phyloP scores from a whole-genome alignment of 2,797 vertebrate species.

The Gadopsis marmoratus region DNA sequence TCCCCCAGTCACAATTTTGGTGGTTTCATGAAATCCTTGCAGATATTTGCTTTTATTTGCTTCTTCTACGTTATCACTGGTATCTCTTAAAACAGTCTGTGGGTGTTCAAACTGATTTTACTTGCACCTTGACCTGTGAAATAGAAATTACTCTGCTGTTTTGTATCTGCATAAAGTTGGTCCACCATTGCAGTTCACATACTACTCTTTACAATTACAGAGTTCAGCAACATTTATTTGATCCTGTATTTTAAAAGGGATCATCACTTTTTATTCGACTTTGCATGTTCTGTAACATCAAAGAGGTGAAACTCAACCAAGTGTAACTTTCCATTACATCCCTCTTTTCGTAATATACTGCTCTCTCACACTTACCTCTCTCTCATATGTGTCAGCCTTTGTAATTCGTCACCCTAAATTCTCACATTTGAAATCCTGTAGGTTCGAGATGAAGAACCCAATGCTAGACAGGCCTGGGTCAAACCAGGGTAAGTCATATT shows the following conservation, averaged over 20 bases:
- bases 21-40: slow-evolving; percentile 13
- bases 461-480: slow-evolving; percentile 89
- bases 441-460: slow-evolving; percentile 90
- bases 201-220: slow-evolving; percentile 12
- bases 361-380: no score
- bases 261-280: slow-evolving; percentile 23
- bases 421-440: slow-evolving; percentile 71
- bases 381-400: slow-evolving; percentile 13
- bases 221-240: slow-evolving; percentile 12
- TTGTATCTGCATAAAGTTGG: slow-evolving; percentile 26
- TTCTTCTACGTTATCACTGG: background rate
- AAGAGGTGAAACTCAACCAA: slow-evolving; percentile 84
- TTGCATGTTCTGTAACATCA: slow-evolving; percentile 56
- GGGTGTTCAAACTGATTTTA: background rate
- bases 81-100: background rate
- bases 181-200: slow-evolving; percentile 18
- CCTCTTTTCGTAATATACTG: slow-evolving; percentile 7
- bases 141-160: slow-evolving; percentile 5
- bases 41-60: slow-evolving; percentile 9
- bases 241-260: background rate
- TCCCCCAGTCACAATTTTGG: background rate
- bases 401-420: background rate
- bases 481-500: slow-evolving; percentile 91
- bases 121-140: background rate
- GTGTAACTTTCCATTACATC: slow-evolving; percentile 30